phyloP scores from a whole-genome alignment of 2,888 invertebrate species.

The Drosophila macrothrix region DNA sequence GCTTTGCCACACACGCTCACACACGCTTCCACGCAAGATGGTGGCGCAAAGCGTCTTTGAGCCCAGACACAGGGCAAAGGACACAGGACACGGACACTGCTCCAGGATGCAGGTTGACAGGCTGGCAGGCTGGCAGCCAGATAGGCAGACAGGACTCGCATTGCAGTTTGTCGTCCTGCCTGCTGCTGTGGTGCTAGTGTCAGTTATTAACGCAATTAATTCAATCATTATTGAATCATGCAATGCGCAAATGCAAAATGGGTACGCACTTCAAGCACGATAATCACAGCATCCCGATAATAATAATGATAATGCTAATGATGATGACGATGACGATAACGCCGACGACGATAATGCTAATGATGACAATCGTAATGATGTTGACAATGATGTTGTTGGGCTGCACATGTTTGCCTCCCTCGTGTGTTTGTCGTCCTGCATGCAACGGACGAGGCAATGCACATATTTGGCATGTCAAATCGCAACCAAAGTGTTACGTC shows the following conservation, averaged over 20 bases:
- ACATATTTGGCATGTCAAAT: constrained; percentile 82
- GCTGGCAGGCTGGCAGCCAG: neutral
- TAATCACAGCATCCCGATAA: constrained; percentile 63
- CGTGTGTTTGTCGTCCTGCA: constrained; percentile 53
- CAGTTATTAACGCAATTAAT: constrained; percentile 85
- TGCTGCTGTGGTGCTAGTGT: constrained; percentile 72
- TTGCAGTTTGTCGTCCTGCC: constrained; percentile 36
- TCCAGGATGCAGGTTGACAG: constrained; percentile 15
- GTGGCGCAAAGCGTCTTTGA: constrained; percentile 72
- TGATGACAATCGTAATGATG: constrained; percentile 26
- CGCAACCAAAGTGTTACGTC: constrained; percentile 82
- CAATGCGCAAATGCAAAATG: constrained; percentile 80
- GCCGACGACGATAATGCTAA: constrained; percentile 8
- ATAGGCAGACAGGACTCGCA: constrained; percentile 1
- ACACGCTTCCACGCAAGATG: constrained; percentile 56
- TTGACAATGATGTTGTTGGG: constrained; percentile 25
- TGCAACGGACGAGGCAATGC: constrained; percentile 59
- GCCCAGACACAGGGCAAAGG: constrained; percentile 5
- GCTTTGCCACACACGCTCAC: constrained; percentile 71
- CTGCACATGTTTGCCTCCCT: constrained; percentile 26
- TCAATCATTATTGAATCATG: constrained; percentile 85
- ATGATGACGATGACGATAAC: constrained; percentile 30
- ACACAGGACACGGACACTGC: neutral
- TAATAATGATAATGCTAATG: constrained; percentile 50
- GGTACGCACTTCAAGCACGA: constrained; percentile 62